Percentiles rank a stretch among this genome's conserved stretches.
Conservation (phyloP, 2,888 invertebrate genomes). For the Callyntrura sp. region DNA sequence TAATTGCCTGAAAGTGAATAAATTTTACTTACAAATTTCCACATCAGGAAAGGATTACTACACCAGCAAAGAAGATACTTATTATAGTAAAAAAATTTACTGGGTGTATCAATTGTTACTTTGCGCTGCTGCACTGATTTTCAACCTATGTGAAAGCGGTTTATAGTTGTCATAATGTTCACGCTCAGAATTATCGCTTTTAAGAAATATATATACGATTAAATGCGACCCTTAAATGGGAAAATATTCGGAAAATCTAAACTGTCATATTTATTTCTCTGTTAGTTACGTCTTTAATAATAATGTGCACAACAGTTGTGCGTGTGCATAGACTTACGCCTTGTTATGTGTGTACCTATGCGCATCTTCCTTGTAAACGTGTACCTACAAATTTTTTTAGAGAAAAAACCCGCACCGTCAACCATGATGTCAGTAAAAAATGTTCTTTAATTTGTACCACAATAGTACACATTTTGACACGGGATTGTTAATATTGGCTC, state of each 20-base stretch:
- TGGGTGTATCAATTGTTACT: slow-evolving; percentile 18
- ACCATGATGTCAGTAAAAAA: slow-evolving; percentile 35
- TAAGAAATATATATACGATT: slow-evolving; percentile 58
- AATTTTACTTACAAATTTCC: slow-evolving; percentile 66
- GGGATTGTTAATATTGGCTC: slow-evolving; percentile 56
- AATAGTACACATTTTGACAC: slow-evolving; percentile 61
- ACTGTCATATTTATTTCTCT: slow-evolving; percentile 39
- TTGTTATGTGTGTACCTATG: not conserved
- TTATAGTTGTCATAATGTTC: slow-evolving; percentile 46
- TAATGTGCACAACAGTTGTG: slow-evolving; percentile 28
- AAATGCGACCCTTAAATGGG: slow-evolving; percentile 65
- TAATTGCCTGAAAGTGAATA: slow-evolving; percentile 71
- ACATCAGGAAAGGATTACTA: slow-evolving; percentile 58
- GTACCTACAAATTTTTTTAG: not conserved
- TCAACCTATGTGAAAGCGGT: slow-evolving; percentile 64
- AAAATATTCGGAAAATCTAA: slow-evolving; percentile 1
- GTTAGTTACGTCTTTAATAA: slow-evolving; percentile 55
- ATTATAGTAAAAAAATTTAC: no score
- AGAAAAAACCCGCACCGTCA: not conserved
- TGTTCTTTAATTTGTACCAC: slow-evolving; percentile 51
- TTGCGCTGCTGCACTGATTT: slow-evolving; percentile 32
- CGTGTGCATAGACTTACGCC: no score
- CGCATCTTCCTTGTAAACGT: not conserved
- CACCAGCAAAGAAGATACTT: no score
- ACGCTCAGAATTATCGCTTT: slow-evolving; percentile 39